Percentiles rank a stretch among this genome's conserved stretches.
These are phyloP conservation scores for Hipposideros larvatus DNA, from an alignment of 2,797 vertebrate genomes.

Conservation along the genomic window DNA sequence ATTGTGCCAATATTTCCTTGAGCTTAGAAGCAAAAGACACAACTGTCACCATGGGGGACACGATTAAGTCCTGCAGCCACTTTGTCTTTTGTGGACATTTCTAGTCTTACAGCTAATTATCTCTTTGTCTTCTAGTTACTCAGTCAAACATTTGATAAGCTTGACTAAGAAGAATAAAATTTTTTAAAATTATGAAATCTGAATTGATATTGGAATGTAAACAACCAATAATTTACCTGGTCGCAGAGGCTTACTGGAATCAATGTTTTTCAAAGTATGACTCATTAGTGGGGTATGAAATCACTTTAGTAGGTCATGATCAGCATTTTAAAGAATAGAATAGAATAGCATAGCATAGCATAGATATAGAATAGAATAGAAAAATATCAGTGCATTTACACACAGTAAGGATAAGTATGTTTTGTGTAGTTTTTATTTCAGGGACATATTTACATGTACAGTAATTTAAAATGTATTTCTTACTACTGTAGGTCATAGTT, in stretches of 20 bases:
- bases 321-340: background rate
- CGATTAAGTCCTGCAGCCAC: background rate
- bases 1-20: too few species aligned
- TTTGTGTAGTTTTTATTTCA: conserved; percentile 33
- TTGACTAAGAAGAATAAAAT: background rate
- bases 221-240: conserved; percentile 45
- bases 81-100: conserved; percentile 23
- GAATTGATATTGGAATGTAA: conserved; percentile 50
- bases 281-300: conserved; percentile 55
- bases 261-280: conserved; percentile 45
- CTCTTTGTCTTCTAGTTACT: conserved; percentile 51
- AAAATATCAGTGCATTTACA: background rate
- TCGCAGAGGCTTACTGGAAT: conserved; percentile 51
- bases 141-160: conserved; percentile 53
- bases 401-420: background rate
- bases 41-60: background rate
- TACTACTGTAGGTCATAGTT: background rate
- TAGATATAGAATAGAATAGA: background rate
- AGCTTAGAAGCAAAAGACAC: background rate
- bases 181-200: conserved; percentile 24
- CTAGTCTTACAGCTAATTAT: background rate
- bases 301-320: background rate
- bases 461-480: background rate
- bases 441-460: background rate
- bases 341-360: background rate